Percentiles rank a stretch among this genome's conserved stretches.
Evolutionary conservation across 2,113 vertebrate genomes (phyloP).

Genomic region (Boulengeromyrus knoepffleri): DNA sequence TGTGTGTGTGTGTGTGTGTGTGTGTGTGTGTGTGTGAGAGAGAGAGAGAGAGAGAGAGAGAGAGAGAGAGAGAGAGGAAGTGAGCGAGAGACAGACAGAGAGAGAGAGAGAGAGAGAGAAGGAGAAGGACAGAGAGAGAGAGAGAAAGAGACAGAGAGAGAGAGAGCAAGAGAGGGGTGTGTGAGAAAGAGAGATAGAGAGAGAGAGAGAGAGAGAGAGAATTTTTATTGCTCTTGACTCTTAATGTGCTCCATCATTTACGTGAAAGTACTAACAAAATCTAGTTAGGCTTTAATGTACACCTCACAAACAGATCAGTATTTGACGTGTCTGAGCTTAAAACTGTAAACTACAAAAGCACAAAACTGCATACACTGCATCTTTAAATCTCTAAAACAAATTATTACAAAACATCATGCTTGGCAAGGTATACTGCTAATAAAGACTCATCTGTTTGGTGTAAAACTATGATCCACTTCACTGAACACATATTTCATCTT

Average conservation of each 20-base stretch:
- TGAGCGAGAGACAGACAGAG: no score
- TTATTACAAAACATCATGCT: not conserved
- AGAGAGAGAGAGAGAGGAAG: no score
- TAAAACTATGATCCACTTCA: not conserved
- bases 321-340: not conserved
- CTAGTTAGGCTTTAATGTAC: not conserved
- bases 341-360: not conserved
- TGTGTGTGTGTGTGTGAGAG: not conserved
- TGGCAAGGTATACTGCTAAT: not conserved
- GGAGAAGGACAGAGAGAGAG: no score
- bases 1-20: no score
- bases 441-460: not conserved
- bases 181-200: no score
- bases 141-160: no score
- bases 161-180: no score
- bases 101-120: not conserved
- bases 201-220: not conserved
- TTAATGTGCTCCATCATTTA: not conserved
- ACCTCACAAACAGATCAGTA: not conserved
- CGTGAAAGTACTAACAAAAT: not conserved
- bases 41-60: constrained; percentile 14
- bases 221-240: not conserved
- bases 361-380: not conserved
- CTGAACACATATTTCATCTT: not conserved
- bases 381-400: not conserved